These are phyloP conservation scores for Brachypodius melanocephalos DNA, from an alignment of 2,113 vertebrate species.

Conservation along the genomic window DNA sequence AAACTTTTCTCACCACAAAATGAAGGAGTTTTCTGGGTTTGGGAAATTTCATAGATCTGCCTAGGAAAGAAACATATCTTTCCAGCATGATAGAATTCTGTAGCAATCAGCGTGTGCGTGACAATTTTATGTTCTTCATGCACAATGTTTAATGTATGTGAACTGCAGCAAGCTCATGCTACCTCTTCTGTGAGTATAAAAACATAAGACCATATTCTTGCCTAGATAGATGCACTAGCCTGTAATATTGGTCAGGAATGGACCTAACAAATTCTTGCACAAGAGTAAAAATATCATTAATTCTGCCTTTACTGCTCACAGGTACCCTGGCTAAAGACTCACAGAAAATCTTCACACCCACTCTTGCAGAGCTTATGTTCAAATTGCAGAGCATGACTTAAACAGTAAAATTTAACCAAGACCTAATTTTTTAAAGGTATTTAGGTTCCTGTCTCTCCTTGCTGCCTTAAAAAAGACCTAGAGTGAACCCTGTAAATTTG, in stretches of 20 bases:
- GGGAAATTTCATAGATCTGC: neutral
- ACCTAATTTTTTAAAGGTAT: neutral
- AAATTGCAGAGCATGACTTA: neutral
- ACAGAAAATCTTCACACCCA: neutral
- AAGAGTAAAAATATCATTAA: neutral
- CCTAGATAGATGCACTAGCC: neutral
- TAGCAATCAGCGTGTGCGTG: neutral
- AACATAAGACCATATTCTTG: neutral
- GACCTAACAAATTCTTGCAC: neutral
- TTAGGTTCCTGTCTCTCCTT: neutral
- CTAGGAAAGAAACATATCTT: neutral
- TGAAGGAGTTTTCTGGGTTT: neutral
- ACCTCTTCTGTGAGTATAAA: neutral
- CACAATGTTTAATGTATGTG: neutral
- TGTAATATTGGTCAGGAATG: neutral
- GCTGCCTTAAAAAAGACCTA: neutral
- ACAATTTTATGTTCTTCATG: neutral
- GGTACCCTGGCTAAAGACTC: neutral
- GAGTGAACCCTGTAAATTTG: neutral
- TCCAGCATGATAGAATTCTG: neutral
- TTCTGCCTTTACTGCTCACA: neutral
- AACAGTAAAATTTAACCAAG: neutral
- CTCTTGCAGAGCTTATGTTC: neutral
- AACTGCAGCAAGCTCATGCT: neutral
- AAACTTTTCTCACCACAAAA: neutral